These are phyloP conservation scores for Branchinecta lynchi DNA, from an alignment of 1,140 invertebrate genomes.

Conservation along the genomic window DNA sequence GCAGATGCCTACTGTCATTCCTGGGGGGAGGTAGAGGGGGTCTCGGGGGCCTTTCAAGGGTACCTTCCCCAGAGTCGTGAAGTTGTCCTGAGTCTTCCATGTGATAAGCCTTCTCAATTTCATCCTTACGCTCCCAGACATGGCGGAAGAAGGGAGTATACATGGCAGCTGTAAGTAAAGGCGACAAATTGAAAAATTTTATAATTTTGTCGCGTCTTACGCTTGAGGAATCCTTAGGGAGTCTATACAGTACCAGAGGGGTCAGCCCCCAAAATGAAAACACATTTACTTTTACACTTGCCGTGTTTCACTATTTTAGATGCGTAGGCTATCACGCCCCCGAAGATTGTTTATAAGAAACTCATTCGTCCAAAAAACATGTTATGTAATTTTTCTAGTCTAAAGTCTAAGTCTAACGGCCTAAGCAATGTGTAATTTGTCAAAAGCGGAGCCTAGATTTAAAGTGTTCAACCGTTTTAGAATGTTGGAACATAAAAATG, in stretches of 20 bases:
- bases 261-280: conserved; percentile 18
- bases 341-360: too few relatives aligned
- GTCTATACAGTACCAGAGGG: conserved; percentile 7
- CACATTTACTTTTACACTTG: too few relatives aligned
- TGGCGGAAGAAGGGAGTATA: conserved; percentile 92
- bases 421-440: too few relatives aligned
- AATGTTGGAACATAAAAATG: too few relatives aligned
- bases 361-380: too few relatives aligned
- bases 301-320: too few relatives aligned
- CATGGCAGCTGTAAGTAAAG: conserved; percentile 55
- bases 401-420: too few relatives aligned
- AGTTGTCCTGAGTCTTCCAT: conserved; percentile 56
- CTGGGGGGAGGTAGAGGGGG: conserved; percentile 42
- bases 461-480: too few relatives aligned
- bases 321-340: too few relatives aligned
- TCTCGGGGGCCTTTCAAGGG: conserved; percentile 44
- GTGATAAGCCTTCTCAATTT: conserved; percentile 81
- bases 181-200: conserved; percentile 8
- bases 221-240: neutral
- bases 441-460: too few relatives aligned
- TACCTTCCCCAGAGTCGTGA: conserved; percentile 50
- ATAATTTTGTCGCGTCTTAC: neutral
- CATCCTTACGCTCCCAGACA: conserved; percentile 86
- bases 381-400: too few relatives aligned
- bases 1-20: conserved; percentile 31